phyloP scores from a whole-genome alignment of 2,888 invertebrate genomes.

The Drosophila leonis region DNA sequence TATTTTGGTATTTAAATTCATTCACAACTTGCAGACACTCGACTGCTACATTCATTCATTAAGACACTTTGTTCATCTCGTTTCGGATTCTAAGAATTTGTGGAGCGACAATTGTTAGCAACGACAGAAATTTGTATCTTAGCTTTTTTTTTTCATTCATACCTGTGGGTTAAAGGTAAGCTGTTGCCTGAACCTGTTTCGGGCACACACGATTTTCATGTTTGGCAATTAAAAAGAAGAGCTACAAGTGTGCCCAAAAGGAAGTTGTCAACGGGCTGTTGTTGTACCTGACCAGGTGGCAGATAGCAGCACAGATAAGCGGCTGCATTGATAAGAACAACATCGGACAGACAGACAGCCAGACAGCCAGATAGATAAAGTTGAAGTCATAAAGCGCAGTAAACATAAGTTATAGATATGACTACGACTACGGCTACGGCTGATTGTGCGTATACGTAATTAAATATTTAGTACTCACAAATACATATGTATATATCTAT shows the following conservation, averaged over 20 bases:
- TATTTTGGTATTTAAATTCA: slow-evolving; percentile 43
- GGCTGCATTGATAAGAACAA: slow-evolving; percentile 48
- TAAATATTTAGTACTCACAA: slow-evolving; percentile 46
- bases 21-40: slow-evolving; percentile 33
- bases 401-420: slow-evolving; percentile 2
- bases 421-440: background rate
- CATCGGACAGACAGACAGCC: background rate
- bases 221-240: slow-evolving; percentile 59
- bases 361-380: slow-evolving; percentile 43
- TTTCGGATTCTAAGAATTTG: slow-evolving; percentile 53
- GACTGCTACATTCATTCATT: slow-evolving; percentile 35
- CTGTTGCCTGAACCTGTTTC: slow-evolving; percentile 35
- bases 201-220: background rate
- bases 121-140: slow-evolving; percentile 5
- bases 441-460: slow-evolving; percentile 40
- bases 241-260: slow-evolving; percentile 44
- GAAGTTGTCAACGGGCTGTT: slow-evolving; percentile 67
- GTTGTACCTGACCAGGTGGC: slow-evolving; percentile 41
- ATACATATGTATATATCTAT: slow-evolving; percentile 9
- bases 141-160: slow-evolving; percentile 64
- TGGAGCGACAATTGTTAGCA: slow-evolving; percentile 48
- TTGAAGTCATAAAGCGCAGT: slow-evolving; percentile 35
- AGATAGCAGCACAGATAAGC: slow-evolving; percentile 16
- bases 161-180: slow-evolving; percentile 29
- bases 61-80: slow-evolving; percentile 21